Percentiles rank a stretch among this genome's conserved stretches.
phyloP scores from a whole-genome alignment of 2,797 vertebrate genomes.

The Tragelaphus eurycerus region DNA sequence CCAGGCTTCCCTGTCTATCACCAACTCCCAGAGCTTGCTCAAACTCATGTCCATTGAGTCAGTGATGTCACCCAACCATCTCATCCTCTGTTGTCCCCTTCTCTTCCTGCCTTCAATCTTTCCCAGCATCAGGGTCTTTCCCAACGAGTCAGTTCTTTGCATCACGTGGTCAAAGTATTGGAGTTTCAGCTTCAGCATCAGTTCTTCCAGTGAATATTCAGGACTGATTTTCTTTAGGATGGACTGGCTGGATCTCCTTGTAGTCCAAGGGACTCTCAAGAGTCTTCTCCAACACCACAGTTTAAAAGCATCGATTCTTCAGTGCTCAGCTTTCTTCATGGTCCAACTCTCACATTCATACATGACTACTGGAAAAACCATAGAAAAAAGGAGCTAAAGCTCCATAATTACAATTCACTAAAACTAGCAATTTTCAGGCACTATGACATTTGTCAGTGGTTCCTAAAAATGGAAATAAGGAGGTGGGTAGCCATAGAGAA shows the following conservation, averaged over 20 bases:
- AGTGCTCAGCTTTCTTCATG: neutral
- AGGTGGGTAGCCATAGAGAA: neutral
- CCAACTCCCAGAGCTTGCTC: neutral
- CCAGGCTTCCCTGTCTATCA: neutral
- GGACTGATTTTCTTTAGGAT: neutral
- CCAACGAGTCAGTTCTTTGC: neutral
- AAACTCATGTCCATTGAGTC: neutral
- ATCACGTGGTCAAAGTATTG: neutral
- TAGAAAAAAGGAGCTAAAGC: neutral
- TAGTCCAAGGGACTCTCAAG: neutral
- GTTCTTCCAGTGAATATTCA: neutral
- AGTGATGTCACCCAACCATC: neutral
- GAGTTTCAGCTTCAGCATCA: neutral
- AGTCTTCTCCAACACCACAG: neutral
- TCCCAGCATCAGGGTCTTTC: neutral
- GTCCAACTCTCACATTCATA: neutral
- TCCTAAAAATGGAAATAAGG: neutral
- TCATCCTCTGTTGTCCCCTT: neutral
- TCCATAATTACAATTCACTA: neutral
- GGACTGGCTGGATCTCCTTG: neutral
- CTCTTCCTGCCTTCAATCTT: neutral
- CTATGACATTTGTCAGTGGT: neutral
- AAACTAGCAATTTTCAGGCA: neutral
- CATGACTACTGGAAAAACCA: neutral
- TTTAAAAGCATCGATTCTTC: neutral